phyloP scores from a whole-genome alignment of 1,140 invertebrate genomes.

The Saccostrea cuccullata region DNA sequence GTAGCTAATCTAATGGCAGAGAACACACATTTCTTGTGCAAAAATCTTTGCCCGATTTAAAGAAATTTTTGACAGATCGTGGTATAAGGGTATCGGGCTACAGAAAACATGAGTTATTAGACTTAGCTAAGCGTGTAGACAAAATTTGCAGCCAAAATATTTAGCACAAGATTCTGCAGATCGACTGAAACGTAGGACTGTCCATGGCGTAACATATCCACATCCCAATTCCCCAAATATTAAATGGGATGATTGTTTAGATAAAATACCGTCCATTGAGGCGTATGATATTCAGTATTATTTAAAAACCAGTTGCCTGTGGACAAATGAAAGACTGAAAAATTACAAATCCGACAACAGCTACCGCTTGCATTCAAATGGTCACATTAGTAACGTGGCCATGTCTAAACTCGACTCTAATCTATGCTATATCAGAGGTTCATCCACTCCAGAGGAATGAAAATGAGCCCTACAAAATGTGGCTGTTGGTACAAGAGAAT shows the following conservation, averaged over 20 bases:
- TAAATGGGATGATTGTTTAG: not conserved
- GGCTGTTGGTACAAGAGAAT: not conserved
- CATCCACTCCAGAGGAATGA: constrained; percentile 26
- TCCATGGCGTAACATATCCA: not conserved
- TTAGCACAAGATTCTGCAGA: not conserved
- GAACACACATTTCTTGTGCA: not conserved
- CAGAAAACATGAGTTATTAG: not conserved
- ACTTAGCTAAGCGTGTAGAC: not conserved
- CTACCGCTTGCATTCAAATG: constrained; percentile 1
- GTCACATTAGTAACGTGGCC: not conserved
- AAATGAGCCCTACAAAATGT: constrained; percentile 1
- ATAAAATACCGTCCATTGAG: not conserved
- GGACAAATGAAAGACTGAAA: constrained; percentile 23
- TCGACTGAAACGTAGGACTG: not conserved
- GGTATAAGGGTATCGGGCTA: not conserved
- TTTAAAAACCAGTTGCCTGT: not conserved
- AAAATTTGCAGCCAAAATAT: constrained; percentile 15
- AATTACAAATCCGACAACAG: constrained; percentile 28
- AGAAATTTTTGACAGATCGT: constrained; percentile 6
- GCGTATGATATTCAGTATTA: constrained; percentile 26
- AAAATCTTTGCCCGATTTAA: constrained; percentile 25
- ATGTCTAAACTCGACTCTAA: not conserved
- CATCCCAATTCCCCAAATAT: not conserved
- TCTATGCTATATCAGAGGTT: not conserved
- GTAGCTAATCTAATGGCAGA: not conserved